These are phyloP conservation scores for Tympanuchus pallidicinctus DNA, from an alignment of 2,113 vertebrate species.

Conservation along the genomic window DNA sequence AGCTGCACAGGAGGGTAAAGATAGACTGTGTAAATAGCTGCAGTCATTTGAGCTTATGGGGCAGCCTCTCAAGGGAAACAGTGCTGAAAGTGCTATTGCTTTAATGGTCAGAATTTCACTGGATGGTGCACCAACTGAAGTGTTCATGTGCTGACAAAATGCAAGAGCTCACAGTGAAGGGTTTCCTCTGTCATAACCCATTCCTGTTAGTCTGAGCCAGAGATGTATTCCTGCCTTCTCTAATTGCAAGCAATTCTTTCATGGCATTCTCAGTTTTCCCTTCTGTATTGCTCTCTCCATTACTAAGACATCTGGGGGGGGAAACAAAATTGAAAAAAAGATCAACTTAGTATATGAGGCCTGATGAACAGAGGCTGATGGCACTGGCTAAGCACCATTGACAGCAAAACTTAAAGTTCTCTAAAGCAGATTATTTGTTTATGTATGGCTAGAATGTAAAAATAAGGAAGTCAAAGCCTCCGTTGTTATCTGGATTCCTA, in stretches of 20 bases:
- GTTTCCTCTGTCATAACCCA: neutral
- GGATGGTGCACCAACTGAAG: neutral
- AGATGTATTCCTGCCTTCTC: neutral
- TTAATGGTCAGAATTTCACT: neutral
- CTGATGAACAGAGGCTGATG: neutral
- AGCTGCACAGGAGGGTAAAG: neutral
- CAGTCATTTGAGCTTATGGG: neutral
- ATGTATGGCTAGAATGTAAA: neutral
- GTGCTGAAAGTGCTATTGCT: constrained; percentile 2
- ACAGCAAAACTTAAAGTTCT: neutral
- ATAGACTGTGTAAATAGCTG: constrained; percentile 1
- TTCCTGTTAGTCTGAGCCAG: neutral
- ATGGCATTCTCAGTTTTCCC: neutral
- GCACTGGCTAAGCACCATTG: neutral
- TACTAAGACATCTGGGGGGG: neutral
- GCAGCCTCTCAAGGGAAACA: neutral
- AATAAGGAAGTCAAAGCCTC: neutral
- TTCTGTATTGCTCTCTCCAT: neutral
- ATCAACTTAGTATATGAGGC: neutral
- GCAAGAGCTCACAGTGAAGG: accelerated
- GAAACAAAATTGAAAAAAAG: neutral
- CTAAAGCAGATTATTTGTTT: constrained; percentile 31
- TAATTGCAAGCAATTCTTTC: neutral
- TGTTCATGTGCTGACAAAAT: neutral
- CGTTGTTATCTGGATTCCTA: neutral